Percentiles rank a stretch among this genome's conserved stretches.
Conservation (phyloP, 2,888 invertebrate genomes). For the Eristalis pertinax region DNA sequence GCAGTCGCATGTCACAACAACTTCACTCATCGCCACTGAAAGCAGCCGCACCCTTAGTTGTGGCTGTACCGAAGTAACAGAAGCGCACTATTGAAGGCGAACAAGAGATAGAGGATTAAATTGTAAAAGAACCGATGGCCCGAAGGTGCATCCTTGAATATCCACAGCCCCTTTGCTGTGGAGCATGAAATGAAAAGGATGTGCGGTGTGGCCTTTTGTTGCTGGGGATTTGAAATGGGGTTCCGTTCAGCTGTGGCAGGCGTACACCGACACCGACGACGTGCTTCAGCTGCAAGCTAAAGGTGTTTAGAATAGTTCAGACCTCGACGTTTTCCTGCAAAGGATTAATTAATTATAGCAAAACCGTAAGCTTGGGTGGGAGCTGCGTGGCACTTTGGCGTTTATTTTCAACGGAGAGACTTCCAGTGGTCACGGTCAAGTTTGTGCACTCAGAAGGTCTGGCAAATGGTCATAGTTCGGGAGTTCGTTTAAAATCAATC, state of each 20-base stretch:
- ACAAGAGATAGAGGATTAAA: slow-evolving; percentile 50
- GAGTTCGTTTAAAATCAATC: not conserved
- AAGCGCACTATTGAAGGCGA: slow-evolving; percentile 5
- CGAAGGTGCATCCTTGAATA: slow-evolving; percentile 61
- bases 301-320: not conserved
- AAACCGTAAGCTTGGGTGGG: not conserved
- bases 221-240: not conserved
- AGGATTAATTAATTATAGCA: not conserved
- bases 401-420: not conserved
- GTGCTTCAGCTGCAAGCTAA: not conserved
- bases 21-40: not conserved
- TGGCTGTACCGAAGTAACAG: slow-evolving; percentile 28
- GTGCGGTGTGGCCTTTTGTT: not conserved
- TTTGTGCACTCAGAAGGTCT: not conserved
- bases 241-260: not conserved
- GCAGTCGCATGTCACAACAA: slow-evolving; percentile 59
- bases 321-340: not conserved
- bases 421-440: not conserved
- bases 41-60: slow-evolving; percentile 11
- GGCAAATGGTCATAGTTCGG: not conserved
- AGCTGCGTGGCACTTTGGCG: not conserved
- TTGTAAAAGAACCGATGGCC: slow-evolving; percentile 59
- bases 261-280: not conserved
- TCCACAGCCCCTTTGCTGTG: not conserved
- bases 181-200: not conserved